phyloP scores from a whole-genome alignment of 2,113 vertebrate species.

The Zeus faber region DNA sequence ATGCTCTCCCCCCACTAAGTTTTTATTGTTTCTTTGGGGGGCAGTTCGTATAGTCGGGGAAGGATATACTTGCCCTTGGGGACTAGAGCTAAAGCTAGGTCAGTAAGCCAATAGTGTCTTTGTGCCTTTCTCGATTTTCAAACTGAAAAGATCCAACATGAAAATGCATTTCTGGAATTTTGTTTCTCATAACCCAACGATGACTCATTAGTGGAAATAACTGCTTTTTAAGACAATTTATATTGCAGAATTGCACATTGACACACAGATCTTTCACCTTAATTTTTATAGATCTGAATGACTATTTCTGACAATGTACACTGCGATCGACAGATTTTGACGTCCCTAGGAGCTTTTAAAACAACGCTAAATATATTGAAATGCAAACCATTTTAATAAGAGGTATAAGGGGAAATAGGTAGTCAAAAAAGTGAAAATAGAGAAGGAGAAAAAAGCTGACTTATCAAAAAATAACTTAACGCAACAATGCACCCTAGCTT shows the following conservation, averaged over 20 bases:
- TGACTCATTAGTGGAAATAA: too few species aligned
- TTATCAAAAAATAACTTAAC: conserved; percentile 38
- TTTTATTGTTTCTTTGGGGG: conserved; percentile 44
- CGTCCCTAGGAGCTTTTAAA: background rate
- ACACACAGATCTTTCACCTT: background rate
- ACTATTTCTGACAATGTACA: background rate
- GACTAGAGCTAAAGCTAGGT: conserved; percentile 30
- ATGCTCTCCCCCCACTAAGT: conserved; percentile 19
- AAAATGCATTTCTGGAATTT: too few species aligned
- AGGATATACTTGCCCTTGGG: conserved; percentile 12
- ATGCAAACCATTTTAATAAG: background rate
- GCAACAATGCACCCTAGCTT: conserved; percentile 19
- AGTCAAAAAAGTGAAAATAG: background rate
- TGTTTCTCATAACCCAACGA: too few species aligned
- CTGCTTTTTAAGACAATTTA: too few species aligned
- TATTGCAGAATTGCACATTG: too few species aligned
- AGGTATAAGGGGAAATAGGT: conserved; percentile 1
- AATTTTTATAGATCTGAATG: background rate
- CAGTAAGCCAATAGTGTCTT: conserved; percentile 16
- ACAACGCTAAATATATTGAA: background rate
- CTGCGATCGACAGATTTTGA: background rate
- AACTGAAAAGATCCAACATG: too few species aligned
- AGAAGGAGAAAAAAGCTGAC: background rate
- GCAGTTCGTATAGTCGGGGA: conserved; percentile 15
- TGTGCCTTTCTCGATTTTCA: too few species aligned